These are phyloP conservation scores for Cyphomyrus plagiostoma DNA, from an alignment of 2,113 vertebrate genomes.

Conservation along the genomic window DNA sequence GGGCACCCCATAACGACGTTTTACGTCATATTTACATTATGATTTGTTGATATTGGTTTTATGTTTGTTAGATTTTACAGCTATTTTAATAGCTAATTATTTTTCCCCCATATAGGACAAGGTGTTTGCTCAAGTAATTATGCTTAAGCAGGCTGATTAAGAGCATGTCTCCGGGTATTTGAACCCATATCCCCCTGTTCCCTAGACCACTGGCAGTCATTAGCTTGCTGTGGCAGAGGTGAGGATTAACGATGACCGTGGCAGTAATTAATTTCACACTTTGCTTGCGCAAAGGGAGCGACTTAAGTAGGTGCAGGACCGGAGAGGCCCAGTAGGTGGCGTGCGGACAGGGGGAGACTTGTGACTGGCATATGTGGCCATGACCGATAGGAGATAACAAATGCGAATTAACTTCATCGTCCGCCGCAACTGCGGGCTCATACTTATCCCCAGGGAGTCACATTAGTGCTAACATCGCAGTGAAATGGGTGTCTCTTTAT, in stretches of 20 bases:
- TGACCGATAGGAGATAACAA: background rate
- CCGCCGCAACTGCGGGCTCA: background rate
- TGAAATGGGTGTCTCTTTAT: background rate
- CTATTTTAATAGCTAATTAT: background rate
- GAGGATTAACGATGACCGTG: background rate
- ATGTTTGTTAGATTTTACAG: background rate
- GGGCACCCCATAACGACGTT: background rate
- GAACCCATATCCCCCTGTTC: background rate
- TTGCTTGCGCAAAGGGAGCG: background rate
- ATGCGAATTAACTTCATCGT: background rate
- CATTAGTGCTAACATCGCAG: background rate
- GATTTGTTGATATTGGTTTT: background rate
- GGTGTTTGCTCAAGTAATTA: background rate
- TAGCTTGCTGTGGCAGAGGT: background rate
- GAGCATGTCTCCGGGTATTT: background rate
- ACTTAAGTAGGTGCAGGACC: background rate
- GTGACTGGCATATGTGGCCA: background rate
- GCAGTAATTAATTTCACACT: constrained; percentile 8
- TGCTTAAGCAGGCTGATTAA: background rate
- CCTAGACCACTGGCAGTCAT: background rate
- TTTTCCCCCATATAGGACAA: background rate
- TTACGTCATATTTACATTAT: background rate
- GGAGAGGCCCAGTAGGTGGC: background rate
- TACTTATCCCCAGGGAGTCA: background rate
- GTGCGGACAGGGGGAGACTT: background rate